Base-by-base conservation (phyloP, 2,113 vertebrate genomes). In the Montifringilla adamsi region DNA sequence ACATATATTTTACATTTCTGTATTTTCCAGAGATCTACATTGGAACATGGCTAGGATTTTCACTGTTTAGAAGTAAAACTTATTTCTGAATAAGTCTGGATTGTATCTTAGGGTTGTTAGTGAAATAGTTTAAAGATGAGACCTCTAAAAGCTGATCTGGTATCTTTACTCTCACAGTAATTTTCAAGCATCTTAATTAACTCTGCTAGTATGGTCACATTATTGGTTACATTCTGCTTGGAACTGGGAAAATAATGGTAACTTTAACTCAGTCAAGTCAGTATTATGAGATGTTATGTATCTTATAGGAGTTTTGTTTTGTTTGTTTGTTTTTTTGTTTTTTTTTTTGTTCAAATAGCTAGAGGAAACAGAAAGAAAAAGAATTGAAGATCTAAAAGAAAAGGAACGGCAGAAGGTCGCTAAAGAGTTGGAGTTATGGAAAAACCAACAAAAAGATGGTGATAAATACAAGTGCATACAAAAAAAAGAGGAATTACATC, bases 331-430 rank as follows among this genome's bases (percentile, higher is more conserved):
- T 37, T 7, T 37, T 37, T 37, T 37, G 35, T 8, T 37, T 37
- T 37, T 37, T 58, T 94, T 97, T 43, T 56, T 64, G 47, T 92
- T 95, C 74, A 93, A 95, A 95, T 90, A 99, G 99, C 98, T 99
- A n/a, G 99, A 99, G 95, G 97, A 98, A 84, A 97, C 98, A 66
- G 98, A 98, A 94, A 98, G 98, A 94, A 98, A 97, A 75, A 97
- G 93, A 84, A 98, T 99, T 95, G 98, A 99, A 97, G 96, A 97
- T 90, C 94, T 98, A 67, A 99, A 99, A 96, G 98, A 99, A 43
- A 95, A 96, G 23, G 99, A 99, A 81, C 93, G 97, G 43, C 93
- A 95, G 87, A 98, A 97, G 93, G 98, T 98, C 39, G 96, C 97
- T 30, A 74, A 97, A 49, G 99, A 99, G 88, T 89, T 99, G 94